Percentiles rank a stretch among this genome's conserved stretches.
Conservation (phyloP, 1,140 invertebrate species). For the Pararge aegeria region DNA sequence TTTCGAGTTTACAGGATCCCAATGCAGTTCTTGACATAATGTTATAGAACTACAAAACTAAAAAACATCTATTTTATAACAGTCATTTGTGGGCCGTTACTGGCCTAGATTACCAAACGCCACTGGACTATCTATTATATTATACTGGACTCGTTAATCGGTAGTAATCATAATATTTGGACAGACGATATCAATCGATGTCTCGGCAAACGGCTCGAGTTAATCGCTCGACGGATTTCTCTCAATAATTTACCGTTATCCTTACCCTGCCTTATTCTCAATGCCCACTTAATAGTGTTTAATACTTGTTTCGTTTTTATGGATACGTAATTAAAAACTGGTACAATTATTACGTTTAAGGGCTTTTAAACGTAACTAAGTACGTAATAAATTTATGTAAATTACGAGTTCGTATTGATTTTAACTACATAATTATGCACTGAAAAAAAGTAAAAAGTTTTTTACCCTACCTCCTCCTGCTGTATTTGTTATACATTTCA, state of each 20-base stretch:
- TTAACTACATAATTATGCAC: neutral
- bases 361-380: neutral
- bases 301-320: neutral
- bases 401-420: neutral
- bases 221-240: constrained; percentile 8
- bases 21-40: too few relatives aligned
- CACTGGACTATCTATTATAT: too few relatives aligned
- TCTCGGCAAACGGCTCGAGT: neutral
- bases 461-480: too few relatives aligned
- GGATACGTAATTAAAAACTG: neutral
- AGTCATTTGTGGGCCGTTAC: too few relatives aligned
- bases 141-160: too few relatives aligned
- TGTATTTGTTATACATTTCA: too few relatives aligned
- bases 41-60: too few relatives aligned
- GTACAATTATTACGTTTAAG: neutral
- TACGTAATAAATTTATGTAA: neutral
- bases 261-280: neutral
- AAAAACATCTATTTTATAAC: too few relatives aligned
- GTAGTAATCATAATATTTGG: too few relatives aligned
- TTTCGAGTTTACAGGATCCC: too few relatives aligned
- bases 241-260: constrained; percentile 7
- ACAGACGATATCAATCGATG: neutral
- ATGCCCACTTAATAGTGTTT: neutral
- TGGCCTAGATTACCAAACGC: too few relatives aligned
- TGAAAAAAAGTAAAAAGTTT: too few relatives aligned